phyloP scores from a whole-genome alignment of 1,140 invertebrate genomes.

The Oryzaephilus surinamensis region DNA sequence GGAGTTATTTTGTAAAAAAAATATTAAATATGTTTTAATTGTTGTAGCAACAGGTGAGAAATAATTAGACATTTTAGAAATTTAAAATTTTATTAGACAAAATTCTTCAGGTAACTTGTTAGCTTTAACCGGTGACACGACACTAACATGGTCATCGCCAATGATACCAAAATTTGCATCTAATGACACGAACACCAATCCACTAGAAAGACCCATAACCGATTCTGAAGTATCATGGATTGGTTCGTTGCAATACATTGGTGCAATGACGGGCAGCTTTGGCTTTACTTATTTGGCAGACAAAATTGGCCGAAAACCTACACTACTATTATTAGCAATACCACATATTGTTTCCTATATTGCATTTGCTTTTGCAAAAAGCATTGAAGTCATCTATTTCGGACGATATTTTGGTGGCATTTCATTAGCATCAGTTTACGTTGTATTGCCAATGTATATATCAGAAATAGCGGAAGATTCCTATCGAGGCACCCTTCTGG shows the following conservation, averaged over 20 bases:
- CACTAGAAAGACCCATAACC: conserved; percentile 38
- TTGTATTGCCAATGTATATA: too few relatives aligned
- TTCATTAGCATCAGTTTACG: conserved; percentile 36
- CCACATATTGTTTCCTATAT: conserved; percentile 36
- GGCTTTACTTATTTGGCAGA: conserved; percentile 54
- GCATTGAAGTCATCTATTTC: conserved; percentile 28
- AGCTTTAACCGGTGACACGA: conserved; percentile 3
- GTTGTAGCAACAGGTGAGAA: too few relatives aligned
- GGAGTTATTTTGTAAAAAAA: too few relatives aligned
- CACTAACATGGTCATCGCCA: conserved; percentile 5
- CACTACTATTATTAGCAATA: conserved; percentile 29
- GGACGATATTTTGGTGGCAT: conserved; percentile 37
- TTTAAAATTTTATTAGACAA: too few relatives aligned
- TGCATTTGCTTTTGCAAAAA: conserved; percentile 33
- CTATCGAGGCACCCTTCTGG: conserved; percentile 17
- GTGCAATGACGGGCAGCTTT: conserved; percentile 61
- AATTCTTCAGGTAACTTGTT: conserved; percentile 3
- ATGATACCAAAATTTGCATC: conserved; percentile 2
- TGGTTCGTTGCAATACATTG: conserved; percentile 64
- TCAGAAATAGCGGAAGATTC: too few relatives aligned
- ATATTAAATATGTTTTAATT: too few relatives aligned
- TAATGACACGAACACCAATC: too few relatives aligned
- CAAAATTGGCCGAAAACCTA: conserved; percentile 39
- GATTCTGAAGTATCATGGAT: conserved; percentile 62
- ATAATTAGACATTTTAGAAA: too few relatives aligned